Evolutionary conservation across 2,113 vertebrate genomes (phyloP).

Genomic region (Drymodes brunneopygia): DNA sequence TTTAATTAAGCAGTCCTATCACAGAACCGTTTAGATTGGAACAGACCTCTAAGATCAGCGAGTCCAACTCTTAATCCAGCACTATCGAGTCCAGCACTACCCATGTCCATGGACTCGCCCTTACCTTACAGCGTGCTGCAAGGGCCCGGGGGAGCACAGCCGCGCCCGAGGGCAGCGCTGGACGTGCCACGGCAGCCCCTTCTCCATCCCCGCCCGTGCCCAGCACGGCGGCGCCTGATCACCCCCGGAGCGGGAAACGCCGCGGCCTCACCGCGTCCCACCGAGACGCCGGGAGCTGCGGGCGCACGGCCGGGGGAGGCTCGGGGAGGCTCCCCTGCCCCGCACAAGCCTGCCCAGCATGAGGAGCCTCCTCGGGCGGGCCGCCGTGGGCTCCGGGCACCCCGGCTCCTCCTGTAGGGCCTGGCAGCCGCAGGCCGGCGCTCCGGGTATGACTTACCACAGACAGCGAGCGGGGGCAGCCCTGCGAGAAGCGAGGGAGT

Average conservation of each 20-base stretch:
- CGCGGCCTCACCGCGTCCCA: background rate
- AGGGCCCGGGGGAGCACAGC: background rate
- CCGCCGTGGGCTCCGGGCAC: background rate
- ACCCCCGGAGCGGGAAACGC: background rate
- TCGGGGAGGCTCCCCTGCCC: background rate
- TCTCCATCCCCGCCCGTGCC: background rate
- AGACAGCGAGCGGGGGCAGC: background rate
- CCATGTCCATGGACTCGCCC: background rate
- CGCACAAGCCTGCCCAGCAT: background rate
- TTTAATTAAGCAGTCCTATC: background rate
- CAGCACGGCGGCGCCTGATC: fast-evolving
- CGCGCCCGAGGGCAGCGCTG: background rate
- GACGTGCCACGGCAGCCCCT: background rate
- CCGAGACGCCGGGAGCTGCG: background rate
- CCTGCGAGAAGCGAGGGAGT: background rate
- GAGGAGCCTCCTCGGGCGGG: background rate
- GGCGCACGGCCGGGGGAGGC: background rate
- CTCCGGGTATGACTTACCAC: background rate
- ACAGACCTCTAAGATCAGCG: background rate
- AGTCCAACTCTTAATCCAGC: background rate
- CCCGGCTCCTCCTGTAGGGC: background rate
- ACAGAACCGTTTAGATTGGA: background rate
- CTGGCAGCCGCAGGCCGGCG: background rate
- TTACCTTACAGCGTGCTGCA: fast-evolving
- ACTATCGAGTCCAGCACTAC: background rate